Evolutionary conservation across 1,140 invertebrate genomes (phyloP), one percentile per base, ranked within the genome.

Genomic region (Leptopilina clavipes): DNA sequence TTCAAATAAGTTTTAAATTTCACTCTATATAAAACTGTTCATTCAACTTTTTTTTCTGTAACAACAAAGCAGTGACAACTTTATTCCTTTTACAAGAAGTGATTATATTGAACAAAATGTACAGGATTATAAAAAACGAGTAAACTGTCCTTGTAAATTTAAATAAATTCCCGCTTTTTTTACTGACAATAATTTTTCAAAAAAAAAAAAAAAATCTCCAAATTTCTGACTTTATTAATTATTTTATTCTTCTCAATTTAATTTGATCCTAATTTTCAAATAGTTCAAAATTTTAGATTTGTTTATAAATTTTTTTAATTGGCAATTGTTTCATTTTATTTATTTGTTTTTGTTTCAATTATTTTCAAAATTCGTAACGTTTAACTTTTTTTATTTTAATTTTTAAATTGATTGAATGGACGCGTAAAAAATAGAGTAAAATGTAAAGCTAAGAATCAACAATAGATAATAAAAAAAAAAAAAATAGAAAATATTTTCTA

Each of bases 1-100:
- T 48, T 48, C 11, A 48, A 52, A 52, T 17, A n/a, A 52, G 17
- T 52, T 17, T 52, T 52, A 52, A 52, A 52, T 52, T 52, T 52
- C 48, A 52, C 6, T n/a, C 14, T 17, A n/a, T n/a, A 52, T 48
- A 11, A 14, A n/a, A 48, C 14, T n/a, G n/a, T 48, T 48, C 12
- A n/a, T 14, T 48, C 11, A 12, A 12, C 10, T 3, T 48, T n/a
- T n/a, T n/a, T n/a, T n/a, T n/a, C n/a, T 48, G 45, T n/a, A 48
- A 48, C 45, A 48, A 48, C n/a, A 48, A 12, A 11, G 45, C 5
- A 52, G 14, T 52, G 48, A 52, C 48, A 52, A 52, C 14, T 17
- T 52, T 17, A 52, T 52, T 52, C 48, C 14, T 17, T 52, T 52
- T 37, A 25, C 17, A 18, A 54, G 12, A 56, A 65, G 56, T 11